phyloP scores from a whole-genome alignment of 2,113 vertebrate species.

The Microcebus ravelobensis region DNA sequence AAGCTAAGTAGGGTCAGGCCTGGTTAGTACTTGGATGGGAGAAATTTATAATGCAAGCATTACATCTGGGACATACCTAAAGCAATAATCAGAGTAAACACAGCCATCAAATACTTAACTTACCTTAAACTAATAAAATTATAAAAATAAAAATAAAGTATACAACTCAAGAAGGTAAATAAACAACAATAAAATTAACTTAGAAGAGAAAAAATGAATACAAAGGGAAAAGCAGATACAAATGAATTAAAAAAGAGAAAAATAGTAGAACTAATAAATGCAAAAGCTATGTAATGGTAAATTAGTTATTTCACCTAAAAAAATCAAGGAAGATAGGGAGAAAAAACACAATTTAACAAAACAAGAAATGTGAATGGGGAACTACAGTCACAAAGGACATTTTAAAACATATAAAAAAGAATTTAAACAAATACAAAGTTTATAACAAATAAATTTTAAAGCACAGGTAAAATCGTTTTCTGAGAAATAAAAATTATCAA shows the following conservation, averaged over 20 bases:
- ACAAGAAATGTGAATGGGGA: neutral
- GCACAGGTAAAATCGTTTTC: neutral
- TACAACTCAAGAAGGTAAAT: neutral
- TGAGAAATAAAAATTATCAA: constrained; percentile 32
- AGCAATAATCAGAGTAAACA: constrained; percentile 26
- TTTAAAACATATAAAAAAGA: neutral
- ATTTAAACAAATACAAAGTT: neutral
- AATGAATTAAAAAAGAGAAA: neutral
- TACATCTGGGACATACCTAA: neutral
- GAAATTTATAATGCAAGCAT: constrained; percentile 24
- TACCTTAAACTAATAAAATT: neutral
- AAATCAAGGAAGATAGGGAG: neutral
- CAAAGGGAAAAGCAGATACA: neutral
- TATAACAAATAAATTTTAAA: constrained; percentile 6
- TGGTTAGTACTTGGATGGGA: neutral
- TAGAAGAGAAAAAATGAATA: neutral
- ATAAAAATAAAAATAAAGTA: neutral
- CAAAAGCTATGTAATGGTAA: neutral
- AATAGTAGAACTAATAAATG: neutral
- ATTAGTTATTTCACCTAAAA: neutral
- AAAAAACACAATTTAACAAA: neutral
- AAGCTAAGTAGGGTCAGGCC: no score
- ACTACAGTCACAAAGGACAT: neutral
- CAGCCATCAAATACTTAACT: neutral
- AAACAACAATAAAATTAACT: constrained; percentile 6